Conservation (phyloP, 2,888 invertebrate genomes). For the Electrophaes corylata region DNA sequence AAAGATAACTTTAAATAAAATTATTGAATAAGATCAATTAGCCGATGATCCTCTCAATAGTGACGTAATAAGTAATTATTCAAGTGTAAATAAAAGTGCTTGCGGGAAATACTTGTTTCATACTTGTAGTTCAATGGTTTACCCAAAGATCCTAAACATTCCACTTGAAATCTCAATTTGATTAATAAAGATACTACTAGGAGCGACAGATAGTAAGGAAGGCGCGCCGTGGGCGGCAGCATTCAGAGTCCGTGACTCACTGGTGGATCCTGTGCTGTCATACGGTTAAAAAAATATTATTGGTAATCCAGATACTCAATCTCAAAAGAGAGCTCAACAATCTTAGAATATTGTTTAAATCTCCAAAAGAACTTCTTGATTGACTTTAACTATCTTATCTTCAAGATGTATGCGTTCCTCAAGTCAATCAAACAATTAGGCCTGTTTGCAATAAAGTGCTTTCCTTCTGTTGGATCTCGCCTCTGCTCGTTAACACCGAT, state of each 20-base stretch:
- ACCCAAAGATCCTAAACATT: conserved; percentile 38
- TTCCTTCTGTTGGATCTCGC: background rate
- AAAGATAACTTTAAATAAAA: too few relatives aligned
- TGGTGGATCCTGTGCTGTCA: conserved; percentile 43
- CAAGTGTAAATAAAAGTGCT: background rate
- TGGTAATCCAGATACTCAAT: conserved; percentile 25
- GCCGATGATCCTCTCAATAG: too few relatives aligned
- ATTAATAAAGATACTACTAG: conserved; percentile 42
- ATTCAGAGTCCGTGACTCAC: conserved; percentile 54
- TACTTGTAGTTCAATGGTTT: conserved; percentile 9
- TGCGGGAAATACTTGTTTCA: background rate
- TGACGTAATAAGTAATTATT: too few relatives aligned
- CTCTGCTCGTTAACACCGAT: background rate
- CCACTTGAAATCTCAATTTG: conserved; percentile 38
- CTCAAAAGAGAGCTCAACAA: conserved; percentile 11
- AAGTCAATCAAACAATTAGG: conserved; percentile 25
- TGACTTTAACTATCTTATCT: conserved; percentile 23
- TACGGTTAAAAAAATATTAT: conserved; percentile 36
- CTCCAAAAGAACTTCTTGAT: conserved; percentile 9
- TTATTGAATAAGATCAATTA: too few relatives aligned
- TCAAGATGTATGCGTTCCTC: conserved; percentile 13
- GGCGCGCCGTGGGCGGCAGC: conserved; percentile 50
- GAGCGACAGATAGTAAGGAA: conserved; percentile 48
- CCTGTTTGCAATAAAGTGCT: conserved; percentile 9
- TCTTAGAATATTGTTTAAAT: conserved; percentile 2